Evolutionary conservation across 2,113 vertebrate species (phyloP), one percentile per base, ranked within the genome.

Genomic region (Quiscalus mexicanus): DNA sequence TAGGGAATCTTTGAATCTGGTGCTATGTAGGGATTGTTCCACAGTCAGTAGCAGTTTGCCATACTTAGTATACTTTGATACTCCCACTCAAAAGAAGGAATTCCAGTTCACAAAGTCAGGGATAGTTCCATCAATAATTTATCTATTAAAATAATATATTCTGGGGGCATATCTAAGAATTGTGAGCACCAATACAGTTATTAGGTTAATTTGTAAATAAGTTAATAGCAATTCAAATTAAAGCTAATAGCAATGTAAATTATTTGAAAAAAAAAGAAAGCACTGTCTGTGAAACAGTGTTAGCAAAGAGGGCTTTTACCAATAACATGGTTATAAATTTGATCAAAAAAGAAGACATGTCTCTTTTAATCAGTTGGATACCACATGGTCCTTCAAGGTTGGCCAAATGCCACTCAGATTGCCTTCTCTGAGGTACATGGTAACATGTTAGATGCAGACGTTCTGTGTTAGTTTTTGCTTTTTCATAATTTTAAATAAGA

Each of bases 391-490:
- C 21, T 60, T 76, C 19, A 39, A 30, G 37, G 28, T 15, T 9
- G 67, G 47, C 24, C 17, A 80, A 33, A 28, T 74, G 24, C 30
- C 11, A n/a, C 60, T 84, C 18, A 52, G 39, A 42, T 47, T 83
- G 23, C 10, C 7, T 84, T 84, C 55, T 63, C 6, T 64, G 63
- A 58, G 39, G 11, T 68, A 23, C 0, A 0, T n/a, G 33, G 6
- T 86, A 63, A 78, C 28, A n/a, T 55, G 13, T 35, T 73, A 53
- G 65, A 58, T 67, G 16, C 6, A 55, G 30, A 4, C 18, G 9
- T 53, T 79, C 63, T 59, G 6, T 47, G 33, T 50, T 67, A 76
- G 13, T 19, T 50, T 35, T 84, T 82, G 33, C 42, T 82, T 82
- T 88, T 63, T 68, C 41, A 79, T 15, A 71, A 28, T 50, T 86